Percentiles rank a stretch among this genome's conserved stretches.
Conservation (phyloP, 2,797 vertebrate genomes). For the Octomys mimax region DNA sequence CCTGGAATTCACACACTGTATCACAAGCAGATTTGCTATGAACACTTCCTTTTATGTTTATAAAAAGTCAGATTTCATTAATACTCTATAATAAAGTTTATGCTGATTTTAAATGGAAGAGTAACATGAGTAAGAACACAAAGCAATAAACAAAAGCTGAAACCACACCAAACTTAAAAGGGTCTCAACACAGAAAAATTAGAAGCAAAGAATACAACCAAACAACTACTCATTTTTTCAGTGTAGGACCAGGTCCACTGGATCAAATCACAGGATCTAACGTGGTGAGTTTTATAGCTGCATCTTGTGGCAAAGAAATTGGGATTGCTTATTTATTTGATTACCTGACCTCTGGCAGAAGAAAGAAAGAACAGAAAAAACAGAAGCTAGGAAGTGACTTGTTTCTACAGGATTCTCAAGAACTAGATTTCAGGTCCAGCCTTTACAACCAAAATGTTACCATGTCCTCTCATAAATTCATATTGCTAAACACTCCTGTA, state of each 20-base stretch:
- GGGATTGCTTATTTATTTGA: constrained; percentile 45
- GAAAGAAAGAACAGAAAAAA: constrained; percentile 62
- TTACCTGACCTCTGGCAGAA: constrained; percentile 44
- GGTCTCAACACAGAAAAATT: constrained; percentile 66
- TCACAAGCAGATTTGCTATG: constrained; percentile 6
- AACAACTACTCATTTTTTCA: constrained; percentile 55
- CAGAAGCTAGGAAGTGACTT: constrained; percentile 54
- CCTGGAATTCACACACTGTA: not conserved
- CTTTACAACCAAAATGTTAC: constrained; percentile 32
- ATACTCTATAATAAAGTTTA: constrained; percentile 42
- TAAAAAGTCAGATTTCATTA: constrained; percentile 30
- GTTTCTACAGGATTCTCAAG: constrained; percentile 2
- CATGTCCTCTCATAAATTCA: constrained; percentile 41
- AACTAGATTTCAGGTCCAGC: not conserved
- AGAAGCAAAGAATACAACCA: constrained; percentile 33
- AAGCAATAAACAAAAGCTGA: constrained; percentile 59
- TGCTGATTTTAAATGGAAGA: constrained; percentile 52
- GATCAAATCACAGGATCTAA: not conserved
- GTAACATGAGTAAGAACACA: constrained; percentile 6
- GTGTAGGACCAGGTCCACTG: not conserved
- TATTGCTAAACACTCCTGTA: not conserved
- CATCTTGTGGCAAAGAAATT: constrained; percentile 30
- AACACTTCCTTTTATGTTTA: constrained; percentile 64
- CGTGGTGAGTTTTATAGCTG: not conserved
- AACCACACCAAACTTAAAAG: constrained; percentile 71